Percentiles rank a stretch among this genome's conserved stretches.
Evolutionary conservation across 2,888 invertebrate species (phyloP).

Genomic region (Steinernema hermaphroditum): DNA sequence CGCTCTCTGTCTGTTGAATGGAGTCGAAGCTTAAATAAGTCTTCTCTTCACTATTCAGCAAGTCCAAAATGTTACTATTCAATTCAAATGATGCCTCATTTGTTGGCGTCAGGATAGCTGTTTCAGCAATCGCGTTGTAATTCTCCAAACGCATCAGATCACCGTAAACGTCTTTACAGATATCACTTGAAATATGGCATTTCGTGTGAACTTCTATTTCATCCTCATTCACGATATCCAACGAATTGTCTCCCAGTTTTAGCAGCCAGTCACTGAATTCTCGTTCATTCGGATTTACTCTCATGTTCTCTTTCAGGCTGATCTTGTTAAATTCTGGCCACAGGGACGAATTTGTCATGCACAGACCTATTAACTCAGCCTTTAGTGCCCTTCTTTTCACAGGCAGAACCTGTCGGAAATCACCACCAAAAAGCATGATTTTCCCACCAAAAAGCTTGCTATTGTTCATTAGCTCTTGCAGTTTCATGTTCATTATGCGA

Average conservation of each 20-base stretch:
- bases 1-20: not conserved
- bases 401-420: conserved; percentile 36
- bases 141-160: too few relatives aligned
- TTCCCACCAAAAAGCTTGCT: conserved; percentile 36
- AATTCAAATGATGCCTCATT: too few relatives aligned
- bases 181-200: too few relatives aligned
- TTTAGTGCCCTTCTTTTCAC: conserved; percentile 6
- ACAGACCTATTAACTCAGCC: not conserved
- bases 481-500: conserved; percentile 29
- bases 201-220: too few relatives aligned
- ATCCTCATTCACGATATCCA: not conserved
- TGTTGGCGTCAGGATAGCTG: too few relatives aligned
- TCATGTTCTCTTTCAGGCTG: not conserved
- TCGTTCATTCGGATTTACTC: not conserved
- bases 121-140: too few relatives aligned
- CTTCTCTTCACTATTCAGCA: conserved; percentile 7
- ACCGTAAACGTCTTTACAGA: too few relatives aligned
- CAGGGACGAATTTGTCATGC: conserved; percentile 9
- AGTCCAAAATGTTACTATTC: too few relatives aligned
- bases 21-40: conserved; percentile 3
- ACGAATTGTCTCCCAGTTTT: not conserved
- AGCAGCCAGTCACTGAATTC: not conserved
- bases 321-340: not conserved
- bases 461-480: conserved; percentile 8
- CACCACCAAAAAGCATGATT: conserved; percentile 37